Percentiles rank a stretch among this genome's conserved stretches.
phyloP scores from a whole-genome alignment of 2,797 vertebrate species.

The Pterois miles region DNA sequence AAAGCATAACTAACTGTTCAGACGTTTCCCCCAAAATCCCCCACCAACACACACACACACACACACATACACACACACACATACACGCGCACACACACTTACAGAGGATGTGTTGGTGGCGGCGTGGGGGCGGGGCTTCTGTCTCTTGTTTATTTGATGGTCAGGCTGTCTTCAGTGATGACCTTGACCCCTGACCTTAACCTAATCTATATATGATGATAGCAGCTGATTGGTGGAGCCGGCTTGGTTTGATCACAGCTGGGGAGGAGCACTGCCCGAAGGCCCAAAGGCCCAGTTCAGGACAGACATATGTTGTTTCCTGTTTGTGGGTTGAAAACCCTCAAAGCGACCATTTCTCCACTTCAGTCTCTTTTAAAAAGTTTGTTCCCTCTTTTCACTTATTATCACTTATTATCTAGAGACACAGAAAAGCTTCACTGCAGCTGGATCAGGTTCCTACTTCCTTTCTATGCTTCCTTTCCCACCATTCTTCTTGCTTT shows the following conservation, averaged over 20 bases:
- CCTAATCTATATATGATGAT: background rate
- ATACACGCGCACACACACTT: background rate
- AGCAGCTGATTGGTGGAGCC: background rate
- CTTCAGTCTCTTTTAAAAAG: background rate
- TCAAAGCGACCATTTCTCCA: background rate
- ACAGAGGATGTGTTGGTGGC: background rate
- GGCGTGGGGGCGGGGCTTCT: background rate
- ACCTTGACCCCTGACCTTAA: background rate
- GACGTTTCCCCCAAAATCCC: constrained; percentile 6
- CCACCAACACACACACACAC: background rate
- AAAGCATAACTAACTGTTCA: constrained; percentile 26
- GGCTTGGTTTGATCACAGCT: background rate
- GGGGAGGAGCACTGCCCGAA: background rate
- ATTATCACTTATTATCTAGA: background rate
- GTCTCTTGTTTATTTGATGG: background rate
- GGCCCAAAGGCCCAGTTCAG: background rate
- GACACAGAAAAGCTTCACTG: background rate
- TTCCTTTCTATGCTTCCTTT: background rate
- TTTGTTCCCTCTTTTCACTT: background rate
- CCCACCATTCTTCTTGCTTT: no score
- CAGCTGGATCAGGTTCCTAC: background rate
- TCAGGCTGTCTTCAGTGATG: background rate
- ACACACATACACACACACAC: background rate
- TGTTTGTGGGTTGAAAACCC: background rate
- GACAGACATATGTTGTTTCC: background rate